A percentile compares a stretch with the other conserved stretches of the same genome.
These are phyloP conservation scores for Tipula helvola DNA, from an alignment of 2,888 invertebrate species.

Conservation along the genomic window DNA sequence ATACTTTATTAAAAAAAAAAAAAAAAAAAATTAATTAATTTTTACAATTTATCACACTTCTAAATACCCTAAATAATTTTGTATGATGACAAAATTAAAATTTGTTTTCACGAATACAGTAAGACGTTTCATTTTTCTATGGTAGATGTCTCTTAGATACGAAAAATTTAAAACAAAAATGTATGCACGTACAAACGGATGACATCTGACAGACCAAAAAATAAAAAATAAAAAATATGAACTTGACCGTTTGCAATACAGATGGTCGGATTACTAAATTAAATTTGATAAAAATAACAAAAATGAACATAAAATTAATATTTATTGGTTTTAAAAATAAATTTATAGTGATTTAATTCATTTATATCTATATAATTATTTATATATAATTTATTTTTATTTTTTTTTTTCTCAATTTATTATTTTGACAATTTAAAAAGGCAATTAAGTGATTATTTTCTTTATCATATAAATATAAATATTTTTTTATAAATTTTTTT, in stretches of 20 bases:
- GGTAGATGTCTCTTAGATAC: not conserved
- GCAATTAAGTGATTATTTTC: slow-evolving; percentile 7
- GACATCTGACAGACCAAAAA: not conserved
- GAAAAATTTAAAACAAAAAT: not conserved
- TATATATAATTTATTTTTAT: not conserved
- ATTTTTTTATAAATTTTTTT: not conserved
- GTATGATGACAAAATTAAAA: too few relatives aligned
- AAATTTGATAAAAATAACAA: not conserved
- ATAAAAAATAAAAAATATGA: not conserved
- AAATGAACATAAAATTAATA: not conserved
- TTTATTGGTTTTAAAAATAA: not conserved
- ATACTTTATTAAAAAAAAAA: not conserved
- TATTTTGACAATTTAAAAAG: slow-evolving; percentile 6
- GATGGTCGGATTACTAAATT: not conserved
- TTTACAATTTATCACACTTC: not conserved
- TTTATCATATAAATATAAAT: not conserved
- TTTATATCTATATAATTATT: not conserved
- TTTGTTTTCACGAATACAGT: not conserved
- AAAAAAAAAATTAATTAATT: not conserved
- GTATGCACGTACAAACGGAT: not conserved
- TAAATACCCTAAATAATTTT: not conserved
- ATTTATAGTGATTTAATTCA: not conserved
- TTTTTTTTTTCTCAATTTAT: not conserved
- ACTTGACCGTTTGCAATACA: not conserved
- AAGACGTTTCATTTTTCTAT: not conserved